Base-by-base conservation (phyloP, 2,888 invertebrate species). In the Drosophila colorata region DNA sequence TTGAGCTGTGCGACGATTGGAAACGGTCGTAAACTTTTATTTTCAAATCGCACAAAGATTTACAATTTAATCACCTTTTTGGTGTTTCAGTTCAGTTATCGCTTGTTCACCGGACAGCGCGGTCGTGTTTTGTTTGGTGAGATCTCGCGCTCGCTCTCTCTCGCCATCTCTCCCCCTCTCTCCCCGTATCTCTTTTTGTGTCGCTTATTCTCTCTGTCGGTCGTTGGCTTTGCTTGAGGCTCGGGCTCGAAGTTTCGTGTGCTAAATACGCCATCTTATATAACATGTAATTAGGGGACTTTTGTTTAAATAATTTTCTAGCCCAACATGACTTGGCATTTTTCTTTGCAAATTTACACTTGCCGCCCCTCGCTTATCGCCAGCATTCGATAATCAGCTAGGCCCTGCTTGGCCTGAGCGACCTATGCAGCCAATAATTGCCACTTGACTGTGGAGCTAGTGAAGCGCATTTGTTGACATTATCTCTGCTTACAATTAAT, bases 31-130 rank as follows among this genome's bases (percentile, higher is more conserved):
- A 56, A 66, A 77, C 71, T 87, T 83, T 84, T 72, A 81, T 83
- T 81, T 83, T 86, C 66, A 74, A 83, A 83, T 78, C 76, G 63
- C 58, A 66, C 56, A 82, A 69, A 70, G 64, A 72, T 72, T 74
- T 84, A 81, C 77, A 84, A 74, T 77, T 84, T 79, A 79, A 87
- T 84, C 79, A 79, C 79, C 72, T 68, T 79, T 84, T 77, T 72
- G 57, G 79, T 69, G 69, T 72, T 71, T 84, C 81, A 72, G 72
- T 72, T 75, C 76, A 87, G 87, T 87, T 79, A 80, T 87, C 74
- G 87, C 74, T 65, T 71, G 81, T 68, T 72, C 79, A 81, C 70
- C 77, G 81, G 67, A 68, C 83, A 74, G 74, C 56, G 59, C 78
- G 69, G 83, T 87, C 68, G 87, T 77, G 80, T 75, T 71, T 69